A percentile compares a stretch with the other conserved stretches of the same genome.
These are phyloP conservation scores for Frankliniella intonsa DNA, from an alignment of 2,888 invertebrate genomes.

Conservation along the genomic window DNA sequence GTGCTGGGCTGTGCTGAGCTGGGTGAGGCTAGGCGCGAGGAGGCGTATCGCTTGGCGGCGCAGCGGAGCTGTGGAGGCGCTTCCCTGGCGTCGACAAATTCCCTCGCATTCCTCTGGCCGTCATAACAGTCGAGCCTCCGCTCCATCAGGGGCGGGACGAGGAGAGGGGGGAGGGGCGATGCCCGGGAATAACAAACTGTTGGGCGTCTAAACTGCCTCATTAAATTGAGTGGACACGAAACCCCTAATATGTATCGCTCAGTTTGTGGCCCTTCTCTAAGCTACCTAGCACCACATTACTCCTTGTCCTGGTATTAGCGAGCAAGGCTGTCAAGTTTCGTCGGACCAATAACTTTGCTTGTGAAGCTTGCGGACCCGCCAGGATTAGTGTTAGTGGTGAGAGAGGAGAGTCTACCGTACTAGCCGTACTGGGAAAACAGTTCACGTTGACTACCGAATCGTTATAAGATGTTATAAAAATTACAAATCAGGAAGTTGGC, in stretches of 20 bases:
- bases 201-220: background rate
- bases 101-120: background rate
- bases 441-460: too few relatives aligned
- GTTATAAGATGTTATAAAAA: too few relatives aligned
- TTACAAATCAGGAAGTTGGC: too few relatives aligned
- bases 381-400: too few relatives aligned
- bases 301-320: background rate
- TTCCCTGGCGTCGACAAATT: slow-evolving; percentile 13
- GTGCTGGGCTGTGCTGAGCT: too few relatives aligned
- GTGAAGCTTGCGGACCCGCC: too few relatives aligned
- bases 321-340: too few relatives aligned
- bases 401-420: too few relatives aligned
- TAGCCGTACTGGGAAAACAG: too few relatives aligned
- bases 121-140: slow-evolving; percentile 9
- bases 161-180: background rate
- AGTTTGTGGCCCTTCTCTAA: background rate
- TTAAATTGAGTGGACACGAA: slow-evolving; percentile 7
- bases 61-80: background rate
- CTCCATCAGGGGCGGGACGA: background rate
- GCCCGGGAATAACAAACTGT: slow-evolving; percentile 7
- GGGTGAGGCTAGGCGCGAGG: too few relatives aligned
- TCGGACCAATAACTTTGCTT: too few relatives aligned
- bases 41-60: background rate
- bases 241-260: slow-evolving; percentile 11
- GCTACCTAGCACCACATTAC: background rate